These are phyloP conservation scores for Clinocottus analis DNA, from an alignment of 2,113 vertebrate genomes.

Conservation along the genomic window DNA sequence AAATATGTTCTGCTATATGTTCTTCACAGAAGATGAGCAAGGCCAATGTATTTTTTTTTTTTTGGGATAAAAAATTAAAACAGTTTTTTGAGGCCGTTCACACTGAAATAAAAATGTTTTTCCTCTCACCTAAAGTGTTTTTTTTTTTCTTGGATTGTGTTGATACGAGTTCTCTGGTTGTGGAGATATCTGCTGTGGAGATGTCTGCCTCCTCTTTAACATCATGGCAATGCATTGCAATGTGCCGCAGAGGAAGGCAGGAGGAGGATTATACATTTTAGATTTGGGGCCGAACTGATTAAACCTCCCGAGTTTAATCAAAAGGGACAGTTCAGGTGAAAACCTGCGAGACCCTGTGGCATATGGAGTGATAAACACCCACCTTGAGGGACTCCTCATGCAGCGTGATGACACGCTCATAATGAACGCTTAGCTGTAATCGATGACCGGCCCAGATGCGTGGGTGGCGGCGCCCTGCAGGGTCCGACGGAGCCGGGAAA, in stretches of 20 bases:
- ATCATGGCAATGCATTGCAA: too few relatives aligned
- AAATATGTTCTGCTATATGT: too few relatives aligned
- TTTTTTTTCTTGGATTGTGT: not conserved
- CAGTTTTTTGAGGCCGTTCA: too few relatives aligned
- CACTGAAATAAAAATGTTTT: not conserved
- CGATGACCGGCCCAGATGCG: slow-evolving; percentile 49
- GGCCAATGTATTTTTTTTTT: too few relatives aligned
- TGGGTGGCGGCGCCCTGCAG: slow-evolving; percentile 38
- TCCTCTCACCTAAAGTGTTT: too few relatives aligned
- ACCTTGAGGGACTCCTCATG: slow-evolving; percentile 35
- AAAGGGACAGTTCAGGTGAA: not conserved
- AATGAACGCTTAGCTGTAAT: slow-evolving; percentile 61
- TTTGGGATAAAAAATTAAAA: too few relatives aligned
- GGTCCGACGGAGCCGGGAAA: slow-evolving; percentile 46
- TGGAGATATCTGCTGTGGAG: not conserved
- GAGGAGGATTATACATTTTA: not conserved
- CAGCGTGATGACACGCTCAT: slow-evolving; percentile 46
- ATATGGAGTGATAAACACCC: slow-evolving; percentile 57
- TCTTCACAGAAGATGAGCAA: too few relatives aligned
- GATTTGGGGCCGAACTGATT: not conserved
- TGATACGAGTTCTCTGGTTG: not conserved
- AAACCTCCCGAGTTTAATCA: too few relatives aligned
- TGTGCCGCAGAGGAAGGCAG: too few relatives aligned
- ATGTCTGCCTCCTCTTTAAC: not conserved
- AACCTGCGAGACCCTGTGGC: slow-evolving; percentile 11